A percentile compares a stretch with the other conserved stretches of the same genome.
phyloP scores from a whole-genome alignment of 2,797 vertebrate species.

The Chaetophractus vellerosus region DNA sequence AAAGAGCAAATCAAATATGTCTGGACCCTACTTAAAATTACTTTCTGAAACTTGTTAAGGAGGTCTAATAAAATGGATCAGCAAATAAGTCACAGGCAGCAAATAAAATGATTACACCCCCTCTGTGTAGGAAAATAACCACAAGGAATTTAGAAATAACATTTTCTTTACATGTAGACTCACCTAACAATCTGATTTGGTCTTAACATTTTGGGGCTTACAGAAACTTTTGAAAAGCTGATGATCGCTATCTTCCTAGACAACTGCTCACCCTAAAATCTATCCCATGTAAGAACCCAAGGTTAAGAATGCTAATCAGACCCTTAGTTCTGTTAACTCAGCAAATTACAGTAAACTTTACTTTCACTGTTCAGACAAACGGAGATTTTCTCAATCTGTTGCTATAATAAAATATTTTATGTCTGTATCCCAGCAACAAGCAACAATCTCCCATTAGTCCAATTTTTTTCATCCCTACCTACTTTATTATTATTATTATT shows the following conservation, averaged over 20 bases:
- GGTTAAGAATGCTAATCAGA: background rate
- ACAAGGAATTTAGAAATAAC: background rate
- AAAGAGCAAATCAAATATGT: slow-evolving; percentile 45
- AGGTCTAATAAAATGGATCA: background rate
- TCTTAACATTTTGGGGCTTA: background rate
- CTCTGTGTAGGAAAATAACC: background rate
- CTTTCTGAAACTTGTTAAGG: background rate
- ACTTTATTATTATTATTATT: background rate
- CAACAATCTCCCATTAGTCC: background rate
- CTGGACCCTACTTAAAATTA: background rate
- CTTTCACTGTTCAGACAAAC: background rate
- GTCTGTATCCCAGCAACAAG: background rate
- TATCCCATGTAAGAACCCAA: background rate
- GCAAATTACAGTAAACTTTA: background rate
- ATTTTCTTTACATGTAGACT: slow-evolving; percentile 21
- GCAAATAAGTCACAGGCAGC: background rate
- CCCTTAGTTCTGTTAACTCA: background rate
- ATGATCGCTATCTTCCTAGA: background rate
- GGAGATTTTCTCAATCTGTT: slow-evolving; percentile 33
- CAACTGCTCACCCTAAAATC: background rate
- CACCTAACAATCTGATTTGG: background rate
- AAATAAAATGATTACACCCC: background rate
- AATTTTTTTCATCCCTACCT: background rate
- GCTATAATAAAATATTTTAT: background rate
- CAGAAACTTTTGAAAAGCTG: background rate